Conservation (phyloP, 2,797 vertebrate species). For the Muscicapa comitata region DNA sequence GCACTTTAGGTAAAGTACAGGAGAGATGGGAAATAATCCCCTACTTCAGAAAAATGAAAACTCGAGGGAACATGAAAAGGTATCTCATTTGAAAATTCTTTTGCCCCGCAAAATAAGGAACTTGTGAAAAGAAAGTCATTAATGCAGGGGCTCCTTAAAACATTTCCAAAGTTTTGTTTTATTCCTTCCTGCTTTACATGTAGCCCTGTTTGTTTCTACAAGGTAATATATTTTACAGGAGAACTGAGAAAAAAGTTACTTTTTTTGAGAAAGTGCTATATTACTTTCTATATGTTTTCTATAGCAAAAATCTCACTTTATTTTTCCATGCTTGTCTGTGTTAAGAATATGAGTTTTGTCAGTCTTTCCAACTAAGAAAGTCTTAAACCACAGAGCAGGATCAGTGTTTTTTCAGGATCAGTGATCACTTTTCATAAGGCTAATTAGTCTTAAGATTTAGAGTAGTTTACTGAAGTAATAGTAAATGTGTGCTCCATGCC, state of each 20-base stretch:
- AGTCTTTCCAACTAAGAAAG: not conserved
- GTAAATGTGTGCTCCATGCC: not conserved
- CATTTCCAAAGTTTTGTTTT: not conserved
- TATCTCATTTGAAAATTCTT: not conserved
- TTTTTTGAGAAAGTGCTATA: conserved; percentile 17
- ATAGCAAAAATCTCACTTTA: not conserved
- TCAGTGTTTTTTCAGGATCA: not conserved
- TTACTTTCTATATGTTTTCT: not conserved
- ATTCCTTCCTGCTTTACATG: not conserved
- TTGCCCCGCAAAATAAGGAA: not conserved
- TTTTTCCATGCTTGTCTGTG: not conserved
- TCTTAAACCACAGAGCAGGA: not conserved
- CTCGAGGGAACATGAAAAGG: not conserved
- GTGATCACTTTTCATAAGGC: not conserved
- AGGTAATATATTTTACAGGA: not conserved
- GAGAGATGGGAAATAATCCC: not conserved
- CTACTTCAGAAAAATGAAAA: not conserved
- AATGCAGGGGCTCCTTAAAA: not conserved
- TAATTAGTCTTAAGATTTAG: not conserved
- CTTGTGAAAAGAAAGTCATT: not conserved
- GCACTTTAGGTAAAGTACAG: not conserved
- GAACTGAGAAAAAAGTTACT: not conserved
- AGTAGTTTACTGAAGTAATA: not conserved
- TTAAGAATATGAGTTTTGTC: not conserved
- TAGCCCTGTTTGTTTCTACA: not conserved